Evolutionary conservation across 2,113 vertebrate genomes (phyloP).

Genomic region (Anas platyrhynchos): DNA sequence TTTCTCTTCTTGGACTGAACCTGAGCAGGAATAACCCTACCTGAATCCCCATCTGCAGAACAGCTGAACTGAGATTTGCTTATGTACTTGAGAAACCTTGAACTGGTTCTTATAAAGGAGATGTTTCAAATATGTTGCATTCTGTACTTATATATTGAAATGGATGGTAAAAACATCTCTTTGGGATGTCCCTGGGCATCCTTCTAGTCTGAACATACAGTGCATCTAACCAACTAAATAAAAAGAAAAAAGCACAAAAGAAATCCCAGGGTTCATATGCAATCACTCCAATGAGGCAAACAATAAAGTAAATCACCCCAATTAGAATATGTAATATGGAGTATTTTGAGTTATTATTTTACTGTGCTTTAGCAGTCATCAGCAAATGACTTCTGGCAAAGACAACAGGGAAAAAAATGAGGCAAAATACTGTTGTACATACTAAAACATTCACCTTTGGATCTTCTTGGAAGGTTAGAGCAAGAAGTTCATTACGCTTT

Average conservation of each 20-base stretch:
- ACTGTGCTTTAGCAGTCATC: not conserved
- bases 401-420: not conserved
- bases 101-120: not conserved
- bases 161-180: not conserved
- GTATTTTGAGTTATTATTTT: not conserved
- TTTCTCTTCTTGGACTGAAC: not conserved
- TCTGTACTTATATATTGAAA: not conserved
- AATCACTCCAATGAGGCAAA: not conserved
- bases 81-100: not conserved
- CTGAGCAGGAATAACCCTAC: not conserved
- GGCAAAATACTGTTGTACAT: not conserved
- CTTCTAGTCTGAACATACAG: not conserved
- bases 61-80: not conserved
- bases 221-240: fast-evolving
- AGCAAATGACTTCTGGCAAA: not conserved
- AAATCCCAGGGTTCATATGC: not conserved
- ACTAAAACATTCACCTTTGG: not conserved
- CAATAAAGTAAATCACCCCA: not conserved
- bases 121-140: not conserved
- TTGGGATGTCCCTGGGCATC: not conserved
- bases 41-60: not conserved
- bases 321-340: not conserved
- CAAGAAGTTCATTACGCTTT: not conserved
- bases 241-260: not conserved
- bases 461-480: not conserved